These are phyloP conservation scores for Melanophora roralis DNA, from an alignment of 2,888 invertebrate genomes.

Conservation along the genomic window DNA sequence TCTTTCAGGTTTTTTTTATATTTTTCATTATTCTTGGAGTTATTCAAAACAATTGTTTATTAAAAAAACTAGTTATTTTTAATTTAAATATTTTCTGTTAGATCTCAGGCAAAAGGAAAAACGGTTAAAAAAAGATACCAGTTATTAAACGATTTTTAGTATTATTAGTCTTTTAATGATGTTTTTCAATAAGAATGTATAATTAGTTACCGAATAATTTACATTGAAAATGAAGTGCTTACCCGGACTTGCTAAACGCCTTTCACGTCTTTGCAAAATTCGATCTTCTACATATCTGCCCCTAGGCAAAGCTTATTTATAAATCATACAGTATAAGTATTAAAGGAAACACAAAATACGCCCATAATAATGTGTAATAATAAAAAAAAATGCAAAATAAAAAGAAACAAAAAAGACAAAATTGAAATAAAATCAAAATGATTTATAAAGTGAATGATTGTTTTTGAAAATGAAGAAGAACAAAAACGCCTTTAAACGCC, in stretches of 20 bases:
- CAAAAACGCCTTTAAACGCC: too few relatives aligned
- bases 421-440: conserved; percentile 32
- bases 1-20: too few relatives aligned
- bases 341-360: neutral
- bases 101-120: too few relatives aligned
- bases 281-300: conserved; percentile 76
- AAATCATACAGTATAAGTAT: neutral
- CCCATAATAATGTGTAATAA: conserved; percentile 28
- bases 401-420: conserved; percentile 28
- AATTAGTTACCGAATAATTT: conserved; percentile 18
- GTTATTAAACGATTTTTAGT: too few relatives aligned
- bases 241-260: conserved; percentile 76
- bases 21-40: too few relatives aligned
- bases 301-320: conserved; percentile 65
- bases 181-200: neutral
- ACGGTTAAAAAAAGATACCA: too few relatives aligned
- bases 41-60: too few relatives aligned
- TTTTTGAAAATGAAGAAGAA: too few relatives aligned
- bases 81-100: too few relatives aligned
- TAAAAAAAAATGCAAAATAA: conserved; percentile 27
- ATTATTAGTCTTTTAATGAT: too few relatives aligned
- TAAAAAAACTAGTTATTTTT: too few relatives aligned
- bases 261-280: conserved; percentile 76
- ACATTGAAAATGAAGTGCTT: conserved; percentile 66
- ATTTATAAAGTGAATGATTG: too few relatives aligned